Base-by-base conservation (phyloP, 2,113 vertebrate species). In the Mixornis gularis region DNA sequence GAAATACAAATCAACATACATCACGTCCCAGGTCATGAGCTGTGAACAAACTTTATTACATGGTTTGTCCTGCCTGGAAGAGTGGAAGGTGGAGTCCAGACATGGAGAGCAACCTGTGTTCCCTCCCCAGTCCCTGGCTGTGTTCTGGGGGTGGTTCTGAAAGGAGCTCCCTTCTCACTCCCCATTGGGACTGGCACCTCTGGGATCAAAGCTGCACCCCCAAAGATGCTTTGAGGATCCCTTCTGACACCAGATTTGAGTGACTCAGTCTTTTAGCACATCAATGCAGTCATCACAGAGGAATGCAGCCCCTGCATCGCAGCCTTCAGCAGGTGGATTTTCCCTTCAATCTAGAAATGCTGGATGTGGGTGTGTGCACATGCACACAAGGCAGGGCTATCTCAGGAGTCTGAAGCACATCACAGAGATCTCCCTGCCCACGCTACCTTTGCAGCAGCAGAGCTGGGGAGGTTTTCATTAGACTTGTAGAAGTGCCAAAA, bases 401-500 rank as follows among this genome's bases (percentile, higher is more conserved):
- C 58, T 65, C 3, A 1, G 53, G 34, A 40, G 14, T 9, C 40
- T 48, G 85, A 59, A 59, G n/a, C 52, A 36, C 40, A 68, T 43
- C 40, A 44, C 41, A 66, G 71, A 86, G 26, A 51, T 72, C 51
- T 76, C 63, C 59, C 83, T 76, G 34, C 71, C 34, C 18, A 27
- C 0, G 0, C 29, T 41, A 51, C 43, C 63, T 64, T 26, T 82
- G 79, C 51, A 65, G 74, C 18, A 91, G 24, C 40, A 70, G 48
- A 20, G 43, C 52, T 92, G 56, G 13, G 56, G 44, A 78, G 69
- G 71, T 86, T 90, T 80, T 92, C 60, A 64, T 78, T 29, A 81
- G 72, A 60, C 30, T 80, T 81, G 72, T 19, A 71, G 22, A 84
- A 63, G n/a, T 84, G 77, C 87, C 72, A 87, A 55, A 87, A 24